phyloP scores from a whole-genome alignment of 2,113 vertebrate species.

The Camelus bactrianus region DNA sequence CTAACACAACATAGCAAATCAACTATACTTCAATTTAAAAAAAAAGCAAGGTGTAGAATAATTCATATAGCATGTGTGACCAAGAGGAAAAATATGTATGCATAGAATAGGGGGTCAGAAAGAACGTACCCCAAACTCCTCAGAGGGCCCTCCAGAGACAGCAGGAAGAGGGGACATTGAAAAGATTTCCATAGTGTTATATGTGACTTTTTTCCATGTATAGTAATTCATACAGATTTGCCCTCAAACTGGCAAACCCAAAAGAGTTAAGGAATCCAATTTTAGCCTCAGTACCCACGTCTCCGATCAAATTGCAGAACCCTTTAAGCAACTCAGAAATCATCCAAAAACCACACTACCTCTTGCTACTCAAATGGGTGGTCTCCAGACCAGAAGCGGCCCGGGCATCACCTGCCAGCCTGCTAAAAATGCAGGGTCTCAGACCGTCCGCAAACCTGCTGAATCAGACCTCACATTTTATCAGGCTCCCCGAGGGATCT shows the following conservation, averaged over 20 bases:
- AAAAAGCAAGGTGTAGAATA: neutral
- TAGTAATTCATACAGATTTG: neutral
- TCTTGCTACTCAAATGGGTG: neutral
- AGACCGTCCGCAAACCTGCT: neutral
- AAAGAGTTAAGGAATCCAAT: neutral
- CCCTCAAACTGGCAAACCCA: neutral
- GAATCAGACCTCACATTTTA: neutral
- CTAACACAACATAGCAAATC: no score
- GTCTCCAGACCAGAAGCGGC: no score
- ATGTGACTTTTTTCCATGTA: rapidly evolving
- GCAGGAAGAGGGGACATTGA: neutral
- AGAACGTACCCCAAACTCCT: neutral
- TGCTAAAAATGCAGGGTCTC: neutral
- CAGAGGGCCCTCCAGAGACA: neutral
- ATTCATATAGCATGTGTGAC: neutral
- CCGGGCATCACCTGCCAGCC: neutral
- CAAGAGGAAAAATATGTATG: neutral
- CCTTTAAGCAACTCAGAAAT: neutral
- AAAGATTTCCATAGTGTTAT: neutral
- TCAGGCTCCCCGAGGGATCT: neutral
- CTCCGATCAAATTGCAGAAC: neutral
- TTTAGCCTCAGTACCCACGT: neutral
- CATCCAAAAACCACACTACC: neutral
- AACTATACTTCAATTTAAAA: no score
- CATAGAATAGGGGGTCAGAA: neutral